Evolutionary conservation across 2,113 vertebrate genomes (phyloP).

Genomic region (Corythaeola cristata): DNA sequence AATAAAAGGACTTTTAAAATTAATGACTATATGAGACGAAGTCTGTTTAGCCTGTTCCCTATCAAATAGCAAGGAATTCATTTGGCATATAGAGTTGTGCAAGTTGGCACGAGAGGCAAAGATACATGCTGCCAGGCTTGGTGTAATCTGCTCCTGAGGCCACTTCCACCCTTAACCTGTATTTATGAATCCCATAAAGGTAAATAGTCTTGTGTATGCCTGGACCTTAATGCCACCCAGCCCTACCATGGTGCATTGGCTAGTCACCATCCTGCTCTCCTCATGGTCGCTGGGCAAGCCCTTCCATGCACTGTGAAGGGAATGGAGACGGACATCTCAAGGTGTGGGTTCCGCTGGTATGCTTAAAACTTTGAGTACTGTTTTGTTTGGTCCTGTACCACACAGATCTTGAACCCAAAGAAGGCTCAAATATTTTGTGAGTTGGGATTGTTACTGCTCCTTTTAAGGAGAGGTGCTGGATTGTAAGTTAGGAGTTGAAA

Average conservation of each 20-base stretch:
- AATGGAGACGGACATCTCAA: neutral
- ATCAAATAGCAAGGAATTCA: neutral
- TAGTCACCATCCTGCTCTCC: neutral
- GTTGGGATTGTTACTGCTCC: neutral
- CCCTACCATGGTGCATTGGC: rapidly evolving
- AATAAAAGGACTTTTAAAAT: neutral
- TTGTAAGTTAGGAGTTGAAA: neutral
- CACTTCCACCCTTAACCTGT: neutral
- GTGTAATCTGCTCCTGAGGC: neutral
- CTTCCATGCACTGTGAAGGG: neutral
- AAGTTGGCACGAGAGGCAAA: neutral
- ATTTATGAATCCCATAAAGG: neutral
- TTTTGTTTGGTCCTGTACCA: neutral
- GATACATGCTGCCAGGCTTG: neutral
- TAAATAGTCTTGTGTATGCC: neutral
- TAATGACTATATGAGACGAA: neutral
- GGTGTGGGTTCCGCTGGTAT: neutral
- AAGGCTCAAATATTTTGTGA: neutral
- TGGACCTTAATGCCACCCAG: neutral
- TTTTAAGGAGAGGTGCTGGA: neutral
- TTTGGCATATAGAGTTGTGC: neutral
- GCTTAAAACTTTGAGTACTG: neutral
- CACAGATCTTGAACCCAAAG: neutral
- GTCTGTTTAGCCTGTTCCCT: neutral
- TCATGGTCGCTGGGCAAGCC: rapidly evolving